These are phyloP conservation scores for Morelia viridis DNA, from an alignment of 2,797 vertebrate genomes.

Conservation along the genomic window DNA sequence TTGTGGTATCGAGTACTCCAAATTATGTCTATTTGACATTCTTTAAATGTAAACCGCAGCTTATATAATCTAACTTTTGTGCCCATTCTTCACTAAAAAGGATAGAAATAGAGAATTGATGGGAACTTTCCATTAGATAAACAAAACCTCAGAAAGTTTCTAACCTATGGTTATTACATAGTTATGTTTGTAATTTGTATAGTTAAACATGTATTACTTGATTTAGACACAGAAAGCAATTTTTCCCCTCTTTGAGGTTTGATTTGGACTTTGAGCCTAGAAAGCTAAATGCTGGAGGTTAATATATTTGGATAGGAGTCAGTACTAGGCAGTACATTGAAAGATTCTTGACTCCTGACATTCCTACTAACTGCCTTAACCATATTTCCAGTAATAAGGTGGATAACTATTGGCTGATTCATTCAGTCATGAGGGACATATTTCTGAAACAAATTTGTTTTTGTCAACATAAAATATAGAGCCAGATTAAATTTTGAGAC, in stretches of 20 bases:
- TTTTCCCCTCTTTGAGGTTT: conserved; percentile 15
- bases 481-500: neutral
- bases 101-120: neutral
- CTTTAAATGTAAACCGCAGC: neutral
- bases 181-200: neutral
- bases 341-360: neutral
- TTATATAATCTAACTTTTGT: neutral
- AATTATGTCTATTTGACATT: neutral
- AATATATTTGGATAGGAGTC: conserved; percentile 5
- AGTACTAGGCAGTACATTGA: neutral
- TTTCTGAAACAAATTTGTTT: neutral
- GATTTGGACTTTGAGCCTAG: neutral
- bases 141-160: conserved; percentile 1
- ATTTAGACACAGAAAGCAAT: neutral
- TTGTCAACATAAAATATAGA: neutral
- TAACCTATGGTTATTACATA: neutral
- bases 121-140: neutral
- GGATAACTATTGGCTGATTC: neutral
- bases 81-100: neutral
- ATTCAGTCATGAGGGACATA: neutral
- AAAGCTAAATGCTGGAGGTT: neutral
- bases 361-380: neutral
- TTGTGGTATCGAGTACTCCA: conserved; percentile 35
- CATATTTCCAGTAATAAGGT: neutral
- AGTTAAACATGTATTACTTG: neutral